phyloP scores from a whole-genome alignment of 2,888 invertebrate genomes.

The Drosophila aldrichi region DNA sequence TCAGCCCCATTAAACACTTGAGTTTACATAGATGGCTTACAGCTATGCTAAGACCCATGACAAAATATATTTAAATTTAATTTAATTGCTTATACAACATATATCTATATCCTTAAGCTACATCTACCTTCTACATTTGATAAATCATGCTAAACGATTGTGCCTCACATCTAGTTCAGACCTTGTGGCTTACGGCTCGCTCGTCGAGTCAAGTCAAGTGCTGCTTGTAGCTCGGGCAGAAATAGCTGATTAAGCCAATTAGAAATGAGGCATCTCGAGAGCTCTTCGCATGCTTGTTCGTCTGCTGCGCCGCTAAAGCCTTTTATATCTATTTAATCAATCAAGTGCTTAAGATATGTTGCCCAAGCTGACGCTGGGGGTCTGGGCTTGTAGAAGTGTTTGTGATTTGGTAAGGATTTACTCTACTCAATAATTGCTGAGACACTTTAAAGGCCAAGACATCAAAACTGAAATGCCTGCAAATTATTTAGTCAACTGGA shows the following conservation, averaged over 20 bases:
- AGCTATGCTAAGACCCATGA: neutral
- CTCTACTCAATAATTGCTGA: neutral
- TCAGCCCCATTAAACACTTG: neutral
- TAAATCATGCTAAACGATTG: neutral
- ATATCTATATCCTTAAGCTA: neutral
- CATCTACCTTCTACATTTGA: no score
- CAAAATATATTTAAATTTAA: neutral
- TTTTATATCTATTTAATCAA: conserved; percentile 11
- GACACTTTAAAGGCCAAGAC: neutral
- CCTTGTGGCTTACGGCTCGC: neutral
- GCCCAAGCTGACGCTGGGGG: neutral
- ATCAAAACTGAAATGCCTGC: neutral
- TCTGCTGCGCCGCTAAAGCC: neutral
- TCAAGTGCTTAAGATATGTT: neutral
- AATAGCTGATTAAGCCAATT: conserved; percentile 10
- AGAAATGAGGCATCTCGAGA: neutral
- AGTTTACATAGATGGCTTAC: neutral
- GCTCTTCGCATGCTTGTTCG: neutral
- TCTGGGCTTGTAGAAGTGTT: neutral
- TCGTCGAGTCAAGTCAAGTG: neutral
- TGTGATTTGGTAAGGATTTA: neutral
- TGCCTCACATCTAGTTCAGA: no score
- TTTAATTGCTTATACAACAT: neutral
- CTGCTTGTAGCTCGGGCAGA: neutral
- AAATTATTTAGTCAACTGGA: neutral